Evolutionary conservation across 1,140 invertebrate species (phyloP).

Genomic region (Ganaspis sp.): DNA sequence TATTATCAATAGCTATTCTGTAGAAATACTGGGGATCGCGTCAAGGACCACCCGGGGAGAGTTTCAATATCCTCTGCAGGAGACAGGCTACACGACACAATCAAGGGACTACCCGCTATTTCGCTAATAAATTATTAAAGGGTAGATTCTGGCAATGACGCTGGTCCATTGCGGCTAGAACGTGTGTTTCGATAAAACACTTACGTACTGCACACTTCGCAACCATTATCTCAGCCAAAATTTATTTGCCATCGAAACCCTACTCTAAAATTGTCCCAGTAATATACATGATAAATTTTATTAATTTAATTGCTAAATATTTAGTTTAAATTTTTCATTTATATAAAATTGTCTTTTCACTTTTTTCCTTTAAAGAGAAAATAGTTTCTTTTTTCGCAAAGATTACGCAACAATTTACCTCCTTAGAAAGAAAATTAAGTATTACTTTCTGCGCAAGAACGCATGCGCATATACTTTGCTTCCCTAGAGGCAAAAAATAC

Average conservation of each 20-base stretch:
- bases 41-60: conserved; percentile 74
- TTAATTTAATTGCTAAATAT: too few species aligned
- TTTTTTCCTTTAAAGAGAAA: too few species aligned
- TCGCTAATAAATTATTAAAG: conserved; percentile 77
- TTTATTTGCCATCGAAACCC: neutral
- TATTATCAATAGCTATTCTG: conserved; percentile 68
- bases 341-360: too few species aligned
- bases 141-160: conserved; percentile 74
- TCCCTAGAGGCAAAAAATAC: too few species aligned
- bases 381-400: too few species aligned
- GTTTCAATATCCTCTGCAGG: conserved; percentile 66
- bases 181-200: conserved; percentile 52
- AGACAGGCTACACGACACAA: conserved; percentile 75
- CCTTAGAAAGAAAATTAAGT: too few species aligned
- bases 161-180: conserved; percentile 65
- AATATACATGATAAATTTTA: too few species aligned
- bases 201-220: neutral
- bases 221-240: neutral
- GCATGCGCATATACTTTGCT: too few species aligned
- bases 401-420: too few species aligned
- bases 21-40: conserved; percentile 64
- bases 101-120: conserved; percentile 65
- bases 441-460: too few species aligned
- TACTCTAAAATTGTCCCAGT: too few species aligned
- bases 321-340: too few species aligned